phyloP scores from a whole-genome alignment of 2,797 vertebrate species.

The Alca torda region DNA sequence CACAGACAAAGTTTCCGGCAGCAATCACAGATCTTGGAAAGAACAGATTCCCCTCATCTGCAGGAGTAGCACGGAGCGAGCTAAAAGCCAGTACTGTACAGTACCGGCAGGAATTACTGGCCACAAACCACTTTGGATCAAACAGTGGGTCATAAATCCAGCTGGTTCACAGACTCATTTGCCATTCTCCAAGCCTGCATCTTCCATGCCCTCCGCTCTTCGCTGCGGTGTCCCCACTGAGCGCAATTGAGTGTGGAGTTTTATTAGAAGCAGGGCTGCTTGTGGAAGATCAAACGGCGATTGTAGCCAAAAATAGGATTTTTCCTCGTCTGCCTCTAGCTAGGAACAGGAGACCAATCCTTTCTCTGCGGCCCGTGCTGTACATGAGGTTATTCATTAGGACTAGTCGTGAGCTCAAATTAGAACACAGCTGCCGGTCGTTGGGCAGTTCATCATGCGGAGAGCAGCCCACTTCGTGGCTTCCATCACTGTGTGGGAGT shows the following conservation, averaged over 20 bases:
- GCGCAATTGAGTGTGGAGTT: conserved; percentile 28
- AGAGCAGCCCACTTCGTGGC: background rate
- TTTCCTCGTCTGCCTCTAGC: conserved; percentile 56
- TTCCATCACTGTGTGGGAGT: background rate
- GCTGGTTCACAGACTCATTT: conserved; percentile 50
- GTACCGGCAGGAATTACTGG: background rate
- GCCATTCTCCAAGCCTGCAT: conserved; percentile 21
- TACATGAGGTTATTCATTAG: conserved; percentile 60
- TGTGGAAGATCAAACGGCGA: conserved; percentile 54
- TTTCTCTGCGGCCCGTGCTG: background rate
- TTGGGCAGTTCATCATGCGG: conserved; percentile 1
- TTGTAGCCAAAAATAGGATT: conserved; percentile 58
- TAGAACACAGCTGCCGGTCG: conserved; percentile 21
- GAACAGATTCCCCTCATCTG: background rate
- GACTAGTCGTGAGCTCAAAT: conserved; percentile 14
- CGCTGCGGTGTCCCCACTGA: background rate
- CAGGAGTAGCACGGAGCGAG: background rate
- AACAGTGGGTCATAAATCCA: conserved; percentile 37
- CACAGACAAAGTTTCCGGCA: background rate
- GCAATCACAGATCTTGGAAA: background rate
- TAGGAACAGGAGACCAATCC: conserved; percentile 56
- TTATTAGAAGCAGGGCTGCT: conserved; percentile 56
- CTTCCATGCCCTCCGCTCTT: conserved; percentile 32
- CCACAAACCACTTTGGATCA: conserved; percentile 43
- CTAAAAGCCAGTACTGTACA: background rate